Evolutionary conservation across 2,113 vertebrate species (phyloP).

Genomic region (Vulpes lagopus): DNA sequence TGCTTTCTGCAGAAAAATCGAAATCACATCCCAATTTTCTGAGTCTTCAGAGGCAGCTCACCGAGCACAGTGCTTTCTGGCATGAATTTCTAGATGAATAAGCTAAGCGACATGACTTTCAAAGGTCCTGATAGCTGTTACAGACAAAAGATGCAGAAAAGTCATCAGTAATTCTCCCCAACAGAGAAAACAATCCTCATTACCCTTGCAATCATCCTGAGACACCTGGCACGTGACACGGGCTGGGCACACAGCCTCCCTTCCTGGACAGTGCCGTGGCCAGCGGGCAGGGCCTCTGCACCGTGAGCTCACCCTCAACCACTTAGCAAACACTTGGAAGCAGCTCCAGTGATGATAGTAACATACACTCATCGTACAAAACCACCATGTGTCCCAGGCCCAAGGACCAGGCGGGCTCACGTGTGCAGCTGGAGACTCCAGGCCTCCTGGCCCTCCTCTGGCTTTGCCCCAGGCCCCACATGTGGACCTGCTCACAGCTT

Average conservation of each 20-base stretch:
- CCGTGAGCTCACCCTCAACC: too few relatives aligned
- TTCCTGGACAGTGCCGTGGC: background rate
- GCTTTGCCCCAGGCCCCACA: too few relatives aligned
- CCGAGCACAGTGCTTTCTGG: background rate
- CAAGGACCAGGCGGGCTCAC: background rate
- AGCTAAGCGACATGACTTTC: background rate
- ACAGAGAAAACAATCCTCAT: background rate
- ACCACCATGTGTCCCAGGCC: background rate
- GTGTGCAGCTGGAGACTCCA: too few relatives aligned
- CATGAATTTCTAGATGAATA: background rate
- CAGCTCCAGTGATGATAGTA: rapidly evolving
- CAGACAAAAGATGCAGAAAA: background rate
- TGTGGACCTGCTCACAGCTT: background rate
- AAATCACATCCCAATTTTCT: background rate
- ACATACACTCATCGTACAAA: rapidly evolving
- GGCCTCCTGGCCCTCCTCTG: background rate
- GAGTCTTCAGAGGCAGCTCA: background rate
- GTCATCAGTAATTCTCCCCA: background rate
- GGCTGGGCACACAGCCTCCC: too few relatives aligned
- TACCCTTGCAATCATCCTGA: background rate
- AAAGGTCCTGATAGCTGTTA: background rate
- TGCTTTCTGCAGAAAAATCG: background rate
- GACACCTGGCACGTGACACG: background rate
- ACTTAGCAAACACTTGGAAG: background rate
- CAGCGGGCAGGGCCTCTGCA: background rate